Evolutionary conservation across 2,888 invertebrate species (phyloP).

Genomic region (Smittia sp.): DNA sequence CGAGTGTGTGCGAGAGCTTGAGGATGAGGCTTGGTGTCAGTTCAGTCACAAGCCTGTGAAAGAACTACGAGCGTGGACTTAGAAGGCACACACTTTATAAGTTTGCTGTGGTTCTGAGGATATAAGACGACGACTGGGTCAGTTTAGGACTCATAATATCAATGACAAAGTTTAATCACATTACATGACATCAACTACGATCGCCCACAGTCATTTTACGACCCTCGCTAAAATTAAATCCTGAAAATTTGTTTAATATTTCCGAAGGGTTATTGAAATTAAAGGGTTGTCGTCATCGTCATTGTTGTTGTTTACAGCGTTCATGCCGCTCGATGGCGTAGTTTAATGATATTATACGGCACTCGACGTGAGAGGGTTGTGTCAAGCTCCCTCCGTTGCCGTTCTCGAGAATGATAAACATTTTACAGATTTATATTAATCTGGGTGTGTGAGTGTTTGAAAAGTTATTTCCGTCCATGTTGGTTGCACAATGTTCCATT

Average conservation of each 20-base stretch:
- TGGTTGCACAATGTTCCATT: background rate
- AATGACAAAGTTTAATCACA: no score
- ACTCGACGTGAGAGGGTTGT: slow-evolving; percentile 35
- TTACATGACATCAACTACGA: no score
- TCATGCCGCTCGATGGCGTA: slow-evolving; percentile 8
- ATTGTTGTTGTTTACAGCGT: background rate
- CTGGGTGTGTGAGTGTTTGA: background rate
- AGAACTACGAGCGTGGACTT: no score
- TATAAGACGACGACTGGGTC: no score
- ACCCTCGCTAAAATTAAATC: background rate
- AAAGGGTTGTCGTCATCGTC: slow-evolving; percentile 27
- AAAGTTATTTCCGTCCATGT: slow-evolving; percentile 32
- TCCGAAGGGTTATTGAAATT: slow-evolving; percentile 32
- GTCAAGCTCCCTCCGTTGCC: background rate
- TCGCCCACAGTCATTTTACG: no score
- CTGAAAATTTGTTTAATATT: slow-evolving; percentile 1
- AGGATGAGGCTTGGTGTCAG: no score
- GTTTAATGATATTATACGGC: slow-evolving; percentile 12
- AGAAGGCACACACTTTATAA: no score
- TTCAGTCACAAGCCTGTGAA: no score
- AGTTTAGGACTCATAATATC: no score
- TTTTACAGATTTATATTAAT: slow-evolving; percentile 27
- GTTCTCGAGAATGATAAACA: slow-evolving; percentile 22
- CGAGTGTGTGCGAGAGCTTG: no score
- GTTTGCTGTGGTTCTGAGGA: no score